phyloP scores from a whole-genome alignment of 2,888 invertebrate genomes.

The Aspidapion aeneum region DNA sequence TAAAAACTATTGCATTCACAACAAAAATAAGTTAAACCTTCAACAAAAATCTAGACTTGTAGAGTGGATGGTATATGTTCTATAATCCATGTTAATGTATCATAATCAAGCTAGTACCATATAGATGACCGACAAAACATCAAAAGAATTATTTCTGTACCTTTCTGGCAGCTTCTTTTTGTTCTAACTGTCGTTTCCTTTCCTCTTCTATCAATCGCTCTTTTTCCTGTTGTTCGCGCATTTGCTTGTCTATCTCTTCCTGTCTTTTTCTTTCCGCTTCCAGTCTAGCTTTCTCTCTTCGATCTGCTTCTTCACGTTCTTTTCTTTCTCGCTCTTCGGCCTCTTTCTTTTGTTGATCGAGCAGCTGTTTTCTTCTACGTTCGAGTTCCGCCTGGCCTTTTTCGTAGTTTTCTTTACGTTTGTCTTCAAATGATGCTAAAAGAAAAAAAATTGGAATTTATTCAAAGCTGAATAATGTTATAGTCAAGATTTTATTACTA shows the following conservation, averaged over 20 bases:
- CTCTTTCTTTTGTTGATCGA: conserved; percentile 87
- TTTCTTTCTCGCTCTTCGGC: conserved; percentile 90
- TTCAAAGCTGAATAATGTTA: neutral
- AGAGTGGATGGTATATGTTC: too few relatives aligned
- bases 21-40: too few relatives aligned
- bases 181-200: conserved; percentile 65
- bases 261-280: conserved; percentile 76
- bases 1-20: too few relatives aligned
- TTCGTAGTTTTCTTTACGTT: conserved; percentile 94
- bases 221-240: conserved; percentile 73
- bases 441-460: conserved; percentile 8
- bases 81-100: too few relatives aligned
- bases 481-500: too few relatives aligned
- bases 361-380: conserved; percentile 79
- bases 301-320: conserved; percentile 86
- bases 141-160: too few relatives aligned
- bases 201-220: conserved; percentile 69
- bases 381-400: conserved; percentile 98
- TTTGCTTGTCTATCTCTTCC: conserved; percentile 80
- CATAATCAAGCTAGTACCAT: too few relatives aligned
- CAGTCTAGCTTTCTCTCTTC: conserved; percentile 74
- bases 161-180: conserved; percentile 75
- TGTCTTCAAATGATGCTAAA: conserved; percentile 87
- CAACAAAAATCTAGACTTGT: too few relatives aligned
- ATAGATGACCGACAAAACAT: too few relatives aligned